These are phyloP conservation scores for Bryconaethiops microstoma DNA, from an alignment of 2,797 vertebrate genomes.

Conservation along the genomic window DNA sequence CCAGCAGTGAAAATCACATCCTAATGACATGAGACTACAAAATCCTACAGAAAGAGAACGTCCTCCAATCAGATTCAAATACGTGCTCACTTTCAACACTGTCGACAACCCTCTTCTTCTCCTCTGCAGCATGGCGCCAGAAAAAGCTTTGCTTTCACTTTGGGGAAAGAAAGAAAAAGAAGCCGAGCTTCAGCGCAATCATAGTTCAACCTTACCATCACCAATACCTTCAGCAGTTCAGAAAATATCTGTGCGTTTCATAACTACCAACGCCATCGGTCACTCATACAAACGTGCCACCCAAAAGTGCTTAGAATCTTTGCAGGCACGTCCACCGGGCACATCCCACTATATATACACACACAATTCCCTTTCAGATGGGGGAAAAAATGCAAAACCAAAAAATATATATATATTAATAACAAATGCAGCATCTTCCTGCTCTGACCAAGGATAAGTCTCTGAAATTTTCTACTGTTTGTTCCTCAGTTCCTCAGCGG, in stretches of 20 bases:
- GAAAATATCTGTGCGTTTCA: constrained; percentile 25
- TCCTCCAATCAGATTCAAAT: not conserved
- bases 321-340: constrained; percentile 34
- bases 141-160: constrained; percentile 1
- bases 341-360: constrained; percentile 50
- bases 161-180: not conserved
- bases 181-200: constrained; percentile 41
- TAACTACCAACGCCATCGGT: constrained; percentile 21
- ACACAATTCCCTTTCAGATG: constrained; percentile 51
- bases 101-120: not conserved
- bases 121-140: constrained; percentile 28
- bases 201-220: constrained; percentile 18
- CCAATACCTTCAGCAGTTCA: constrained; percentile 30
- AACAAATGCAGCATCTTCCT: constrained; percentile 2
- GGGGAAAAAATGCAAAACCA: not conserved
- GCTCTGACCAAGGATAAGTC: constrained; percentile 38
- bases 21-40: constrained; percentile 39
- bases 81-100: no score
- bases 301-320: constrained; percentile 58
- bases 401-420: not conserved
- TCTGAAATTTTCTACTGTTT: constrained; percentile 63
- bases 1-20: constrained; percentile 14
- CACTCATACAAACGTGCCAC: constrained; percentile 15
- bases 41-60: constrained; percentile 19
- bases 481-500: constrained; percentile 58